Percentiles rank a stretch among this genome's conserved stretches.
phyloP scores from a whole-genome alignment of 92 coral and sea anemone species.

The Porites divaricata region DNA sequence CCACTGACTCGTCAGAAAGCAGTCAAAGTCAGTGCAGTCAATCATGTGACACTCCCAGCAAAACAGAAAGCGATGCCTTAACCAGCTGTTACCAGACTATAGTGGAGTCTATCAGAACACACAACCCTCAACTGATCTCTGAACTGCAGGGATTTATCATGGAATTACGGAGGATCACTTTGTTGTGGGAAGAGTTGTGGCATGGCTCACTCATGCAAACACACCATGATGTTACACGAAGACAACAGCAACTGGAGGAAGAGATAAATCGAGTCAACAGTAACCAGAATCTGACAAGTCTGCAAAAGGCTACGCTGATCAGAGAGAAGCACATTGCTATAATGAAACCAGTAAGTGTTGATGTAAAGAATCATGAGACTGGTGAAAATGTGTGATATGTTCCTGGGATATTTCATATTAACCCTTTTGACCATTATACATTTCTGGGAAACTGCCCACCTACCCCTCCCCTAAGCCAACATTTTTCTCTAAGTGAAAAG shows the following conservation, averaged over 20 bases:
- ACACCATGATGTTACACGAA: constrained; percentile 91
- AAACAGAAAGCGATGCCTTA: constrained; percentile 76
- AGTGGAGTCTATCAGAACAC: constrained; percentile 86
- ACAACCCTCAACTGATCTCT: constrained; percentile 83
- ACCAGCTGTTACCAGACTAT: constrained; percentile 91
- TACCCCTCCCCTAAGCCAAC: too few relatives aligned
- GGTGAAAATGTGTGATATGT: not conserved
- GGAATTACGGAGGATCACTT: constrained; percentile 90
- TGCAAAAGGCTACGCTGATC: constrained; percentile 88
- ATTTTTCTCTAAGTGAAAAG: too few relatives aligned
- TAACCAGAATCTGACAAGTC: constrained; percentile 76
- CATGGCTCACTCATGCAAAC: constrained; percentile 96
- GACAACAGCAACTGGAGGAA: constrained; percentile 93
- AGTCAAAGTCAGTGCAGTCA: constrained; percentile 35
- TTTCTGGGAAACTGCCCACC: too few relatives aligned
- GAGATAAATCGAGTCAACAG: constrained; percentile 94
- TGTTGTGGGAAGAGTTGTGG: constrained; percentile 99
- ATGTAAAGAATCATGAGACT: not conserved
- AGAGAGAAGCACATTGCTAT: constrained; percentile 94
- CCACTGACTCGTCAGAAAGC: constrained; percentile 34
- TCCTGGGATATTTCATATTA: too few relatives aligned
- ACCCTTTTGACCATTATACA: too few relatives aligned
- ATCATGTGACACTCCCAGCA: constrained; percentile 22
- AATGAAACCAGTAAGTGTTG: constrained; percentile 94
- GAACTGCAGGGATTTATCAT: constrained; percentile 93